Conservation (phyloP, 2,888 invertebrate genomes). For the Thereva unica region DNA sequence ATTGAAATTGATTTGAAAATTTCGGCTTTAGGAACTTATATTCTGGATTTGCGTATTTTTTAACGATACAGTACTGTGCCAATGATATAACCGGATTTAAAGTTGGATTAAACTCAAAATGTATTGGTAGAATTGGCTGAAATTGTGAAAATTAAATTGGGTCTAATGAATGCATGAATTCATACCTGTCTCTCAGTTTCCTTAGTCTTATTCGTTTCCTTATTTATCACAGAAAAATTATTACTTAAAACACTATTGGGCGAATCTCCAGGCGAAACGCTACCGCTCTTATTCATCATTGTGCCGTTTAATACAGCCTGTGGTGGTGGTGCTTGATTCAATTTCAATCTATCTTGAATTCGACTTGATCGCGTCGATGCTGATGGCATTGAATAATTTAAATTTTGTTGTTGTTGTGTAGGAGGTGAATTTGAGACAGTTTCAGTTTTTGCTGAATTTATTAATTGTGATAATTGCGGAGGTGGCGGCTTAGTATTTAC, state of each 20-base stretch:
- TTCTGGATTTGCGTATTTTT: constrained; percentile 47
- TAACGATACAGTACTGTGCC: constrained; percentile 49
- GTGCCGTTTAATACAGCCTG: constrained; percentile 6
- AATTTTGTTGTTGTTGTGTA: not conserved
- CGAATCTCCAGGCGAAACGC: constrained; percentile 8
- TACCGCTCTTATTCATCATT: not conserved
- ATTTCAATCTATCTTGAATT: constrained; percentile 47
- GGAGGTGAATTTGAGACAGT: too few species aligned
- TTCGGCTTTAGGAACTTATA: constrained; percentile 48
- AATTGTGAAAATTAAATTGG: too few species aligned
- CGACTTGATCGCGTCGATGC: constrained; percentile 37
- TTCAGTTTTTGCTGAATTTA: too few species aligned
- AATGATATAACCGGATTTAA: constrained; percentile 49
- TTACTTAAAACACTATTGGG: constrained; percentile 5
- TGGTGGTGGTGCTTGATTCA: constrained; percentile 36
- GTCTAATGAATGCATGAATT: not conserved
- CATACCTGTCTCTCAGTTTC: constrained; percentile 22
- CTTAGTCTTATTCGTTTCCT: constrained; percentile 42
- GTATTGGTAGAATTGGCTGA: constrained; percentile 45
- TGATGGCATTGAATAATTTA: not conserved
- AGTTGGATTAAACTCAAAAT: constrained; percentile 48
- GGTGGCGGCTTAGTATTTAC: too few species aligned
- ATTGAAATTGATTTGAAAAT: constrained; percentile 47
- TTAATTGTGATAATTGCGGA: too few species aligned
- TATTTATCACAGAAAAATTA: constrained; percentile 41